phyloP scores from a whole-genome alignment of 2,888 invertebrate species.

The Ceramica pisi region DNA sequence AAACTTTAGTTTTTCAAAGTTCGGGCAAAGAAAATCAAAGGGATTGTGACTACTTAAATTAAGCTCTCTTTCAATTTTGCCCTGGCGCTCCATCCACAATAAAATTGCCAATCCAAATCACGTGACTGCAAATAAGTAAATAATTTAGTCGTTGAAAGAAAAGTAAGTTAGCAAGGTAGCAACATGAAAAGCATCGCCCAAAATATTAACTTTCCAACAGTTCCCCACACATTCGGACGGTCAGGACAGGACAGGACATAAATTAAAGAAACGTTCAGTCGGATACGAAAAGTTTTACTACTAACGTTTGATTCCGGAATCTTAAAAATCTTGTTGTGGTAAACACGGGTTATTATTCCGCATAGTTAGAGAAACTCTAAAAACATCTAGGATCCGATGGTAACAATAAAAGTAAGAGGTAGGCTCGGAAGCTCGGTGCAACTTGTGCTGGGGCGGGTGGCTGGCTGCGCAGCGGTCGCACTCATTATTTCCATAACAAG shows the following conservation, averaged over 20 bases:
- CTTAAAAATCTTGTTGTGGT: constrained; percentile 9
- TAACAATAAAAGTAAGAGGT: constrained; percentile 79
- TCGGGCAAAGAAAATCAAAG: background rate
- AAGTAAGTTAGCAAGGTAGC: background rate
- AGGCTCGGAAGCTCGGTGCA: constrained; percentile 68
- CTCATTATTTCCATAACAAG: constrained; percentile 89
- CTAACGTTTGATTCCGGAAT: background rate
- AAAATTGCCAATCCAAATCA: background rate
- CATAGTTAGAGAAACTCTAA: constrained; percentile 76
- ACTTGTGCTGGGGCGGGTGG: constrained; percentile 79
- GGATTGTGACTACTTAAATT: background rate
- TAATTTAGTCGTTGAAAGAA: background rate
- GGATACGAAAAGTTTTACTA: background rate
- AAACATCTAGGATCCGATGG: constrained; percentile 73
- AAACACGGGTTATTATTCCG: constrained; percentile 54
- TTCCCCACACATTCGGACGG: background rate
- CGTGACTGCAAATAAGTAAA: too few species aligned
- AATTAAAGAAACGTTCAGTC: background rate
- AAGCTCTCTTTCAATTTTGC: background rate
- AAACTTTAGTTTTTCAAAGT: background rate
- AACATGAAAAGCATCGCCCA: background rate
- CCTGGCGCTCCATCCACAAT: background rate
- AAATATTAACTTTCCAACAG: background rate
- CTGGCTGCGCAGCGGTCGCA: constrained; percentile 74
- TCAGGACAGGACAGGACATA: background rate